These are phyloP conservation scores for Trachelus stipa DNA, from an alignment of 2,888 invertebrate genomes.

Conservation along the genomic window DNA sequence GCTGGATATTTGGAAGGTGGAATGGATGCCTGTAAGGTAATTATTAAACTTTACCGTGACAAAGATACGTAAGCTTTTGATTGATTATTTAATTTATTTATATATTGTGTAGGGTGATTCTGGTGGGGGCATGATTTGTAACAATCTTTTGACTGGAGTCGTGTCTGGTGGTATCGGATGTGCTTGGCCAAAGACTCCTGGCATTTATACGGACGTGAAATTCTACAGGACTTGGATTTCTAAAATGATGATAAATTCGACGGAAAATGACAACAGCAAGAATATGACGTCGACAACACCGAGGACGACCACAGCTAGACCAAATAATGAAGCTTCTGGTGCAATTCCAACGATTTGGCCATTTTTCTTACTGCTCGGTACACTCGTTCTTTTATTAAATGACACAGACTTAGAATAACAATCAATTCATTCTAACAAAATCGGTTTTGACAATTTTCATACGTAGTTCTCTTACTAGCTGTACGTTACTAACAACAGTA, in stretches of 20 bases:
- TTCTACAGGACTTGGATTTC: constrained; percentile 48
- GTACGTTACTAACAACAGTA: no score
- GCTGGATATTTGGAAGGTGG: constrained; percentile 54
- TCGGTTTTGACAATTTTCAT: not conserved
- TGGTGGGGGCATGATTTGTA: constrained; percentile 57
- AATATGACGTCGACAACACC: not conserved
- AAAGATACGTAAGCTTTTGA: not conserved
- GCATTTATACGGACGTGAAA: constrained; percentile 50
- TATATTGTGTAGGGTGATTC: constrained; percentile 55
- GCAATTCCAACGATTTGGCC: not conserved
- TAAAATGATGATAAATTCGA: not conserved
- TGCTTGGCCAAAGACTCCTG: constrained; percentile 49
- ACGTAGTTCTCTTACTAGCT: not conserved
- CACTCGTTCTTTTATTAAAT: not conserved
- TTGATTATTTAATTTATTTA: not conserved
- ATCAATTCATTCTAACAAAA: not conserved
- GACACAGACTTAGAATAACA: not conserved
- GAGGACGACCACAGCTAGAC: not conserved
- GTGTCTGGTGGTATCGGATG: constrained; percentile 59
- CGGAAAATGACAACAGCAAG: not conserved
- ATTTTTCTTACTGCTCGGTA: not conserved
- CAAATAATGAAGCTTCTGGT: not conserved
- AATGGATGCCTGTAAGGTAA: constrained; percentile 56
- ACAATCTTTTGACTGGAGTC: constrained; percentile 45
- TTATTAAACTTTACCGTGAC: not conserved